Evolutionary conservation across 2,113 vertebrate genomes (phyloP).

Genomic region (Vicugna pacos): DNA sequence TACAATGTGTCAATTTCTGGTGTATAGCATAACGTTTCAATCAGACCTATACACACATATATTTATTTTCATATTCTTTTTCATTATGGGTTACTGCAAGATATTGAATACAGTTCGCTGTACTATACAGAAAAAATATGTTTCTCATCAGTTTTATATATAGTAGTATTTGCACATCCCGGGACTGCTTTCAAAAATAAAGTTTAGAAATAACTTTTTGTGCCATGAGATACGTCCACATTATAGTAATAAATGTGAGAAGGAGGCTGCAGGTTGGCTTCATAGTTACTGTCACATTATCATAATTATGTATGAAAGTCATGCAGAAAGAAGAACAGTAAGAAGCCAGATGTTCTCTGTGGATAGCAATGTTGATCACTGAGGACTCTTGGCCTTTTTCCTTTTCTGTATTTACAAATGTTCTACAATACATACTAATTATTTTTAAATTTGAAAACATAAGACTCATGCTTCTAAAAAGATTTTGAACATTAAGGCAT

Average conservation of each 20-base stretch:
- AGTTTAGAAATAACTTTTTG: conserved; percentile 25
- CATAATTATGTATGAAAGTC: not conserved
- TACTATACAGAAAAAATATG: too few relatives aligned
- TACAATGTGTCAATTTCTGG: too few relatives aligned
- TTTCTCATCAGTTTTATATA: too few relatives aligned
- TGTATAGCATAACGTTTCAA: too few relatives aligned
- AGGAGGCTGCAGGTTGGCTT: not conserved
- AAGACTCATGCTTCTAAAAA: not conserved
- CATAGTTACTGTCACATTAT: not conserved
- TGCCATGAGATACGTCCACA: not conserved
- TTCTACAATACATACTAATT: not conserved
- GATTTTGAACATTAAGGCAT: not conserved
- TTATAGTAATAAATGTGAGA: not conserved
- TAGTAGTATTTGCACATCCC: too few relatives aligned
- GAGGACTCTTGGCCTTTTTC: not conserved
- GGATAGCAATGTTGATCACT: not conserved
- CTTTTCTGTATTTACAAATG: conserved; percentile 19
- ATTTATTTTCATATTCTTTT: too few relatives aligned
- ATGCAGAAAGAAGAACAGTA: not conserved
- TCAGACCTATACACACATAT: too few relatives aligned
- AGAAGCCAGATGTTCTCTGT: not conserved
- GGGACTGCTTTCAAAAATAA: not conserved
- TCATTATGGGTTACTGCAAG: too few relatives aligned
- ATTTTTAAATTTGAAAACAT: not conserved
- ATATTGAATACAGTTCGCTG: too few relatives aligned